Conservation (phyloP, 1,140 invertebrate species). For the Conus betulinus region DNA sequence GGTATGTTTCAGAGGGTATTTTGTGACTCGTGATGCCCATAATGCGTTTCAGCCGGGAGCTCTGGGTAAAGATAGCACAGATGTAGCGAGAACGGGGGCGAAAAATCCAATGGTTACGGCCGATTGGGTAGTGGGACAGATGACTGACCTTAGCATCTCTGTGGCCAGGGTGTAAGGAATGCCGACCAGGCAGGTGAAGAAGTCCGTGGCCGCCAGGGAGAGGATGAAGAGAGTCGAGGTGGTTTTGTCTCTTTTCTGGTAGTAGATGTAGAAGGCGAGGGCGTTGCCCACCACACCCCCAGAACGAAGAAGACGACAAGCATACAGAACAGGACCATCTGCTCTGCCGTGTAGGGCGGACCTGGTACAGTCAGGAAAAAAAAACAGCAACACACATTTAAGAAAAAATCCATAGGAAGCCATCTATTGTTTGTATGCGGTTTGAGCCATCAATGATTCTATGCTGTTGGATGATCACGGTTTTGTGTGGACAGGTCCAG, state of each 20-base stretch:
- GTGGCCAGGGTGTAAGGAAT: slow-evolving; percentile 57
- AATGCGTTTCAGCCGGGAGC: too few relatives aligned
- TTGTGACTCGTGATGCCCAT: too few relatives aligned
- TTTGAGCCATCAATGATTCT: background rate
- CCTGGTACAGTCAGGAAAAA: background rate
- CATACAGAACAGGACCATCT: slow-evolving; percentile 38
- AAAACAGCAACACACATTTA: background rate
- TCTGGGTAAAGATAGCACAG: too few relatives aligned
- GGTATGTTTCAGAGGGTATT: too few relatives aligned
- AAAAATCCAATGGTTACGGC: too few relatives aligned
- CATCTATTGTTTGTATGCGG: background rate
- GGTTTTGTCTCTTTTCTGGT: slow-evolving; percentile 60
- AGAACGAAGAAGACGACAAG: slow-evolving; percentile 40
- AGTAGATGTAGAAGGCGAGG: slow-evolving; percentile 67
- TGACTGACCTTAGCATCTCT: slow-evolving; percentile 40
- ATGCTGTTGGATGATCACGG: background rate
- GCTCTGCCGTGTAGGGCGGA: background rate
- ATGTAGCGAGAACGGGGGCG: too few relatives aligned
- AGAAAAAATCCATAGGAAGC: background rate
- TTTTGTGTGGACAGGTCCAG: background rate
- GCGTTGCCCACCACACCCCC: slow-evolving; percentile 62
- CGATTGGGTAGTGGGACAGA: too few relatives aligned
- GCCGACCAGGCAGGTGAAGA: slow-evolving; percentile 57
- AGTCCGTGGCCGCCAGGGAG: slow-evolving; percentile 62
- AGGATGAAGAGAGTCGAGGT: slow-evolving; percentile 68